Evolutionary conservation across 2,888 invertebrate species (phyloP).

Genomic region (Sminthurinus aureus): DNA sequence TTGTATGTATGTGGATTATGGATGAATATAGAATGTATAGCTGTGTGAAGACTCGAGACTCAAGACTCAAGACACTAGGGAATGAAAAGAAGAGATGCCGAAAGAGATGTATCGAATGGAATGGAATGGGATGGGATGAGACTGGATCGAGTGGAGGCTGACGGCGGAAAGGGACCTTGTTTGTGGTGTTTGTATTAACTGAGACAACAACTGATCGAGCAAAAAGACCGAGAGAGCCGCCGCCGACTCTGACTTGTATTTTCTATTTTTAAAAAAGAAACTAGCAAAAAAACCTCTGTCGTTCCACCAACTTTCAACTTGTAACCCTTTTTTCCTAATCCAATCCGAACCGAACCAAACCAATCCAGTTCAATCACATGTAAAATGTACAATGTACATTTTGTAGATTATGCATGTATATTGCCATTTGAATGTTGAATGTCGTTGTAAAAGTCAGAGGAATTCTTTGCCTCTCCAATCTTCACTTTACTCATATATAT

Average conservation of each 20-base stretch:
- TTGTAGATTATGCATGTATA: too few species aligned
- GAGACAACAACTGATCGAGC: conserved; percentile 41
- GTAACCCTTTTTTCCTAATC: neutral
- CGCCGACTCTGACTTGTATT: neutral
- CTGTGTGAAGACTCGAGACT: too few species aligned
- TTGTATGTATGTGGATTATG: neutral
- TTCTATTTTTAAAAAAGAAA: conserved; percentile 35
- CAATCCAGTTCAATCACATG: too few species aligned
- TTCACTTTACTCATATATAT: too few species aligned
- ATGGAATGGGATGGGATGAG: too few species aligned
- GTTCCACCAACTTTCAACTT: conserved; percentile 9
- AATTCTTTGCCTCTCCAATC: too few species aligned
- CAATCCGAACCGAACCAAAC: neutral
- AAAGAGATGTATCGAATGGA: neutral
- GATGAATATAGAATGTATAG: too few species aligned
- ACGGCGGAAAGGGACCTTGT: conserved; percentile 28
- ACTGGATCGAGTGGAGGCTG: neutral
- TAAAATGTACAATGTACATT: too few species aligned
- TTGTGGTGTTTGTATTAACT: conserved; percentile 40
- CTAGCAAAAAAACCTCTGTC: conserved; percentile 28
- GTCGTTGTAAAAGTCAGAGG: too few species aligned
- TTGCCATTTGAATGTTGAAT: too few species aligned
- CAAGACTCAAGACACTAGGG: too few species aligned
- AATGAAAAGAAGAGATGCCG: neutral
- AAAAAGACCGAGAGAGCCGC: too few species aligned